Evolutionary conservation across 2,797 vertebrate genomes (phyloP).

Genomic region (Mormyrus proboscirostris): DNA sequence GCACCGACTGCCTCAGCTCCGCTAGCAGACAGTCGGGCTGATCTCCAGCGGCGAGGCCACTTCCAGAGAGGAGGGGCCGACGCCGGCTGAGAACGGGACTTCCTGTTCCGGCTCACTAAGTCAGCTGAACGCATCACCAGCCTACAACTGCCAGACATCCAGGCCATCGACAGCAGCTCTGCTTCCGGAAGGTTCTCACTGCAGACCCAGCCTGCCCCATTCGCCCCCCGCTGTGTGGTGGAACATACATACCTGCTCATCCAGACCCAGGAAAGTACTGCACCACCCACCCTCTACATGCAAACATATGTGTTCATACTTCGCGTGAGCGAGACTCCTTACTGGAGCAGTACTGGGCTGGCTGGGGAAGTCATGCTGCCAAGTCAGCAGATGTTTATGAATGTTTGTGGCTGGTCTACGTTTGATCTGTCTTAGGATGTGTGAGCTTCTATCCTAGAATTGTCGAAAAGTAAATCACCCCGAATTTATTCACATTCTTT

Average conservation of each 20-base stretch:
- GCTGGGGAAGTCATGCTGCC: background rate
- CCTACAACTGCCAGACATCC: background rate
- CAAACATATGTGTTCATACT: background rate
- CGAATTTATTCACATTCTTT: conserved; percentile 54
- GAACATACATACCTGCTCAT: background rate
- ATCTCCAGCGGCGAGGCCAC: background rate
- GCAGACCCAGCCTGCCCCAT: background rate
- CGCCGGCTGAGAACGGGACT: background rate
- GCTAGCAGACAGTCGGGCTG: background rate
- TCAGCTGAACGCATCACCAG: background rate
- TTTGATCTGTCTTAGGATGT: background rate
- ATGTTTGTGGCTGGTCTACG: background rate
- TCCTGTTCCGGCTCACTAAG: background rate
- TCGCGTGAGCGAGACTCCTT: background rate
- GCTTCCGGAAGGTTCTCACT: background rate
- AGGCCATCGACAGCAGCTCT: background rate
- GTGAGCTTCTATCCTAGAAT: conserved; percentile 60
- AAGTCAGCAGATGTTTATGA: background rate
- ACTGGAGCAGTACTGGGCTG: background rate
- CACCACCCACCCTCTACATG: background rate
- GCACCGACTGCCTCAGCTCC: background rate
- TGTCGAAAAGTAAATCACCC: conserved; percentile 64
- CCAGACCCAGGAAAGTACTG: background rate
- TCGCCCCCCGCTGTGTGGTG: background rate
- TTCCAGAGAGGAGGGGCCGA: background rate